phyloP scores from a whole-genome alignment of 2,797 vertebrate genomes.

The Spinibarbus caldwelli region DNA sequence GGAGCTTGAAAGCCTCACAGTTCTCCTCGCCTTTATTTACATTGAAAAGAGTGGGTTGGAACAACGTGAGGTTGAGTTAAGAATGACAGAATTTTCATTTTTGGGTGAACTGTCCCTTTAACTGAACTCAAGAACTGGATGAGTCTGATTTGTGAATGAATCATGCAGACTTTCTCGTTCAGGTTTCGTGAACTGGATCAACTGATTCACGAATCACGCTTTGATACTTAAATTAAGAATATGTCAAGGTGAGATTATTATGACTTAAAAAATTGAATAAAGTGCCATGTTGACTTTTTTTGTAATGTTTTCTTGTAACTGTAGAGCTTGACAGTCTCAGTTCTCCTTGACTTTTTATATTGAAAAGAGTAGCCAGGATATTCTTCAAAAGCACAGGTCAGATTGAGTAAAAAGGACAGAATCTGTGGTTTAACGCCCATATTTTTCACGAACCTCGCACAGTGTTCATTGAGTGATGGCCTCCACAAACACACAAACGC shows the following conservation, averaged over 20 bases:
- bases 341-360: neutral
- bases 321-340: neutral
- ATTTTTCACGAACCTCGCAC: neutral
- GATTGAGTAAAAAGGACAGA: neutral
- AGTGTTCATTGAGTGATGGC: neutral
- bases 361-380: neutral
- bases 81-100: too few relatives aligned
- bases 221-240: neutral
- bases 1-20: too few relatives aligned
- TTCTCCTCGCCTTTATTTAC: too few relatives aligned
- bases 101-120: too few relatives aligned
- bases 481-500: slow-evolving; percentile 52
- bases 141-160: too few relatives aligned
- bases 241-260: neutral
- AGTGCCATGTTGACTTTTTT: neutral
- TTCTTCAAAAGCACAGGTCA: neutral
- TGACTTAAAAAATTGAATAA: neutral
- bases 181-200: too few relatives aligned
- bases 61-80: too few relatives aligned
- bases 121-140: too few relatives aligned
- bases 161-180: too few relatives aligned
- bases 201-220: neutral
- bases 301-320: neutral
- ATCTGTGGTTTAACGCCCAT: neutral
- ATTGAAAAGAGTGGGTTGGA: too few relatives aligned